A percentile compares a stretch with the other conserved stretches of the same genome.
Evolutionary conservation across 2,113 vertebrate species (phyloP).

Genomic region (Oryctolagus cuniculus): DNA sequence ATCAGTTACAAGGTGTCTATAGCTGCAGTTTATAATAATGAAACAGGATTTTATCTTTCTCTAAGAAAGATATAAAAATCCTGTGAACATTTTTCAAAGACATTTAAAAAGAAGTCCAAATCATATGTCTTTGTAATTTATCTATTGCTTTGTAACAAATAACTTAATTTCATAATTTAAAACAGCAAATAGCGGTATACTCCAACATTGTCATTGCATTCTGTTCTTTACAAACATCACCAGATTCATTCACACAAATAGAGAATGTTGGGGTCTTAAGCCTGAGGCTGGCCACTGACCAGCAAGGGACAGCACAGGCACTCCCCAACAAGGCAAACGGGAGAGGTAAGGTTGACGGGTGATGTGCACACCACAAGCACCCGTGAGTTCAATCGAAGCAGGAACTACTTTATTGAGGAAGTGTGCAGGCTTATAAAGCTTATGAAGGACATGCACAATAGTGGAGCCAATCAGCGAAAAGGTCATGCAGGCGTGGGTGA

Average conservation of each 20-base stretch:
- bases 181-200: not conserved
- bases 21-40: not conserved
- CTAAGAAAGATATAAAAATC: not conserved
- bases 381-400: too few relatives aligned
- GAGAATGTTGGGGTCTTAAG: not conserved
- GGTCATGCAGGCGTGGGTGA: too few relatives aligned
- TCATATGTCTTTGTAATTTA: not conserved
- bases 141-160: not conserved
- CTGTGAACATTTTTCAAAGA: slow-evolving; percentile 21
- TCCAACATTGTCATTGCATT: not conserved
- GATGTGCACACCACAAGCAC: too few relatives aligned
- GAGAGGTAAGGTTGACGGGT: too few relatives aligned
- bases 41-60: not conserved
- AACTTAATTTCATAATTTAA: not conserved
- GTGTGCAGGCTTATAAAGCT: too few relatives aligned
- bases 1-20: slow-evolving; percentile 8
- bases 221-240: not conserved
- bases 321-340: too few relatives aligned
- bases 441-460: too few relatives aligned
- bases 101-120: slow-evolving; percentile 18
- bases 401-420: too few relatives aligned
- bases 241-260: not conserved
- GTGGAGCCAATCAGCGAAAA: too few relatives aligned
- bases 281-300: too few relatives aligned
- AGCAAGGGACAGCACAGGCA: too few relatives aligned